Evolutionary conservation across 1,140 invertebrate species (phyloP), one percentile per base, ranked within the genome.

Genomic region (Fragariocoptes setiger): DNA sequence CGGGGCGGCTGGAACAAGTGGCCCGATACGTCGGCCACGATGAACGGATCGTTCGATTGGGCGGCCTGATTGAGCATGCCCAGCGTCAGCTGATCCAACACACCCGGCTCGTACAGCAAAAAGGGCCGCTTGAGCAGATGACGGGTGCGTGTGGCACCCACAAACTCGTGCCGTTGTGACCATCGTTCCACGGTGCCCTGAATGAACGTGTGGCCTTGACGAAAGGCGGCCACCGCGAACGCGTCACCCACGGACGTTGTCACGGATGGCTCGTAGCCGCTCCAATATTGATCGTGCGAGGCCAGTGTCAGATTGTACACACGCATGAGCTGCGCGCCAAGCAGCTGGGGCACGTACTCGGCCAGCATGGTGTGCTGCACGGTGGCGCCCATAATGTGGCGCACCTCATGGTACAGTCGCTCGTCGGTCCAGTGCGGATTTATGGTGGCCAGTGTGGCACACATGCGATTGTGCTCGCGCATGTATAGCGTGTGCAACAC

Each of bases 141-240:
- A 35, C 45, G 40, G 1, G 52, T 40, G 12, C 5, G 20, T 15
- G 8, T 8, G 8, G 40, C 45, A 14, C 22, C 15, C 5, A n/a
- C 12, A 31, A 15, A 2, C 21, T 17, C 2, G 19, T 19, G 13
- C 19, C 31, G 16, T 3, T 19, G n/a, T 16, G 13, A 12, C 16
- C 44, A 38, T 31, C 46, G 18, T 13, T 19, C 39, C 22, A 42
- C 35, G 3, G 15, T 37, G 3, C 36, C 18, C 2, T 35, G 36
- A n/a, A 95, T 64, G 14, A 94, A 54, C 0, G 80, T 83, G 56
- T 94, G 86, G 0, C 88, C 88, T 53, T 94, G 88, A 39, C 82
- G 65, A 58, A 72, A 88, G 0, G 79, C 70, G 18, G 68, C 69
- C 2, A 67, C 58, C 2, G 67, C 60, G 50, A 74, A 72, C 41